phyloP scores from a whole-genome alignment of 2,113 vertebrate genomes.

The Epinephelus lanceolatus region DNA sequence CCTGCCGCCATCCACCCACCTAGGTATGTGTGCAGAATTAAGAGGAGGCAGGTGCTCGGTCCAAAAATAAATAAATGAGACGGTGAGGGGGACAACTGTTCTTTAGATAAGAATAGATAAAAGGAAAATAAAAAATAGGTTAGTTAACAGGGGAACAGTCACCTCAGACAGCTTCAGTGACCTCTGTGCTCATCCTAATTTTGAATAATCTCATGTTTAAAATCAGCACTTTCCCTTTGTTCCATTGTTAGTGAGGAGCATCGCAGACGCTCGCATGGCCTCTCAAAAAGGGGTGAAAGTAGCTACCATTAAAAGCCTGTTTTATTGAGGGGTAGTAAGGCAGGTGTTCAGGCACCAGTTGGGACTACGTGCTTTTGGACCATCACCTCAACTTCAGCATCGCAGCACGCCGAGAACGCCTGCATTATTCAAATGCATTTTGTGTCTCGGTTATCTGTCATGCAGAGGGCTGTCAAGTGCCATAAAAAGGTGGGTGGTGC shows the following conservation, averaged over 20 bases:
- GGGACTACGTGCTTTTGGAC: conserved; percentile 2
- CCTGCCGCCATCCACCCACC: conserved; percentile 11
- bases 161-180: conserved; percentile 48
- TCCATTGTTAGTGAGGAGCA: conserved; percentile 19
- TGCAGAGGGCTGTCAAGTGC: conserved; percentile 70
- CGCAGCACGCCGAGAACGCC: conserved; percentile 24
- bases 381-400: conserved; percentile 33
- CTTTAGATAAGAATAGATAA: conserved; percentile 48
- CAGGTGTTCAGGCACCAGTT: conserved; percentile 29
- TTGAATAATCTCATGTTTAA: conserved; percentile 47
- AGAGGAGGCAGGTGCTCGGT: conserved; percentile 54
- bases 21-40: conserved; percentile 49
- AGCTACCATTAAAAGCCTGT: conserved; percentile 9
- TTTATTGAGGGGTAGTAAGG: not conserved
- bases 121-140: conserved; percentile 47
- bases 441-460: conserved; percentile 81
- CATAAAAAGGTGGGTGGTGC: conserved; percentile 78
- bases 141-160: conserved; percentile 52
- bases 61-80: conserved; percentile 57
- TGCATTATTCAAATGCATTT: conserved; percentile 82
- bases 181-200: conserved; percentile 33
- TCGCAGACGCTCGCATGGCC: not conserved
- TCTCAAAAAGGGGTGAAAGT: conserved; percentile 3
- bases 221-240: conserved; percentile 23
- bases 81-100: conserved; percentile 18